Percentiles rank a stretch among this genome's conserved stretches.
Evolutionary conservation across 2,113 vertebrate genomes (phyloP).

Genomic region (Forbesichthys agassizii): DNA sequence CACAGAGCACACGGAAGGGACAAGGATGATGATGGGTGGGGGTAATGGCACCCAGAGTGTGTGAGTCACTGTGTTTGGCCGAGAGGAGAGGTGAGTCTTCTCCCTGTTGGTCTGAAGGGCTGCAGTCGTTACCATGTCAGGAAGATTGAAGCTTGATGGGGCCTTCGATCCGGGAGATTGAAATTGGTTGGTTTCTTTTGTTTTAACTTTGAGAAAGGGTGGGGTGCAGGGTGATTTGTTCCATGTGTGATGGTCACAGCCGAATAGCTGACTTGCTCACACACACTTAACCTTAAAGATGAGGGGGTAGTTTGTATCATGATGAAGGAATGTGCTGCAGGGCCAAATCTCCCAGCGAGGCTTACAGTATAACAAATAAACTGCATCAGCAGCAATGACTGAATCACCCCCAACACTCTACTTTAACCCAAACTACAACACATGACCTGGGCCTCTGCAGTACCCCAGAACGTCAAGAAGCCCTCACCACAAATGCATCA

Average conservation of each 20-base stretch:
- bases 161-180: constrained; percentile 2
- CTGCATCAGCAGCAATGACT: background rate
- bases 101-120: constrained; percentile 47
- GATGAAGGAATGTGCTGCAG: background rate
- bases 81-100: constrained; percentile 38
- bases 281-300: constrained; percentile 12
- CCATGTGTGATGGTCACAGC: constrained; percentile 47
- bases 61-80: constrained; percentile 48
- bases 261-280: constrained; percentile 13
- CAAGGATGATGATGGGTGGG: too few species aligned
- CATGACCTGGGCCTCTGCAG: background rate
- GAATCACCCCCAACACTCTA: background rate
- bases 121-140: constrained; percentile 60
- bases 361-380: background rate
- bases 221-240: constrained; percentile 37
- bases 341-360: constrained; percentile 7
- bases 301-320: background rate
- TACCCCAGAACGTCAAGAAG: constrained; percentile 7
- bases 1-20: background rate
- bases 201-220: too few species aligned
- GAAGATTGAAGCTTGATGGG: constrained; percentile 24
- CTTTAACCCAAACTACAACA: background rate
- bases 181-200: constrained; percentile 20
- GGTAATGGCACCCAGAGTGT: constrained; percentile 2
- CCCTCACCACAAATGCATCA: too few species aligned